Base-by-base conservation (phyloP, 1,140 invertebrate species). In the Drosophila santomea region DNA sequence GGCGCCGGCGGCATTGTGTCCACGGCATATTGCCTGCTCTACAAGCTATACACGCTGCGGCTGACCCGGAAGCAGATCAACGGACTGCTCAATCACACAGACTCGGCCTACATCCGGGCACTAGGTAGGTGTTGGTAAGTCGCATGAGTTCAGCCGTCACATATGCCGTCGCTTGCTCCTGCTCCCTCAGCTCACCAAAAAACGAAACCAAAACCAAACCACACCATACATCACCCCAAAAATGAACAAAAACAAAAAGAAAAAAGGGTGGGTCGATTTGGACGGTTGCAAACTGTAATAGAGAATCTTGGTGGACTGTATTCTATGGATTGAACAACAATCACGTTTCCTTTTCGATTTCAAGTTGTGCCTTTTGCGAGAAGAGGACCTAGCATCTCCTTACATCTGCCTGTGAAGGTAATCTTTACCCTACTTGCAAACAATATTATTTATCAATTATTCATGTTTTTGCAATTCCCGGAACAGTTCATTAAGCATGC, bases 1-100 rank as follows among this genome's bases (percentile, higher is more conserved):
- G 99, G 99, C 55, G 98, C 98, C 60, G 99, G 99, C 59, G 99
- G 99, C 28, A 99, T 99, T 75, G 99, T 99, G 11, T 99, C 98
- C 5, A 99, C 98, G 73, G 98, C 99, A 2, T 92, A 90, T 55
- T 92, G 92, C 76, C 94, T 99, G n/a, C 94, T 99, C 8, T 99
- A 99, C 93, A 99, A 99, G 94, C 93, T 99, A 62, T 99, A 98
- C 93, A 99, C 98, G 5, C 93, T 99, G 79, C 96, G 97, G 82
- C 94, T 99, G 64, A 99, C 99, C 10, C 95, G 98, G 51, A 99
- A 99, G 93, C 99, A 99, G 93, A 94, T 99, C 50, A 98, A 97
- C 92, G 98, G 98, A 50, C 95, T 99, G 44, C 95, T 99, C 74
- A 98, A 97, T 88, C 98, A 99, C 93, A 95, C 95, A 58, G 98